Evolutionary conservation across 2,113 vertebrate genomes (phyloP).

Genomic region (Synodontis membranacea): DNA sequence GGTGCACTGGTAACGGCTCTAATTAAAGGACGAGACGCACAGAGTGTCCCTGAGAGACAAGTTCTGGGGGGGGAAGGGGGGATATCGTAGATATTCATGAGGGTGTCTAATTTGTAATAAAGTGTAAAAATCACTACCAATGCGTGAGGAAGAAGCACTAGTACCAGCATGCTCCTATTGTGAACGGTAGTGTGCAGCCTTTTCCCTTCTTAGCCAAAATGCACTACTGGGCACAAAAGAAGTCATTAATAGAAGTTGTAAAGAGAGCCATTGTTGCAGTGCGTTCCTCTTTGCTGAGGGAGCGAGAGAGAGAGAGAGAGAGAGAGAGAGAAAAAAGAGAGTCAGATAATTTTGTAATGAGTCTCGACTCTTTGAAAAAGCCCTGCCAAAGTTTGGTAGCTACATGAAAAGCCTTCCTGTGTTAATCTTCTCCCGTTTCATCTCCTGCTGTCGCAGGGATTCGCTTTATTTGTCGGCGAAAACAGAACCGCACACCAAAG

Average conservation of each 20-base stretch:
- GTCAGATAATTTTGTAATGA: conserved; percentile 36
- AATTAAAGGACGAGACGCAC: conserved; percentile 62
- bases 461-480: not conserved
- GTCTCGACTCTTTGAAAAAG: conserved; percentile 21
- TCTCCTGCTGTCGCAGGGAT: conserved; percentile 44
- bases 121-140: conserved; percentile 55
- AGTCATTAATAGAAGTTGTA: conserved; percentile 50
- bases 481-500: conserved; percentile 8
- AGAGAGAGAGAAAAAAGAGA: conserved; percentile 1
- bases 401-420: conserved; percentile 19
- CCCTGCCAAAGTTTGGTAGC: conserved; percentile 33
- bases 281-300: conserved; percentile 43
- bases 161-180: conserved; percentile 26
- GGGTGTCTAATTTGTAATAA: conserved; percentile 71
- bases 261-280: conserved; percentile 43
- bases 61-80: conserved; percentile 35
- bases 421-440: conserved; percentile 22
- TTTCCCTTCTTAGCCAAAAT: conserved; percentile 54
- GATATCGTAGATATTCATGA: conserved; percentile 70
- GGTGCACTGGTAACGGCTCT: conserved; percentile 69
- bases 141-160: conserved; percentile 42
- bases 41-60: conserved; percentile 53
- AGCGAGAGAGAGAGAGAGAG: not conserved
- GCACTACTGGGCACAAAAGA: conserved; percentile 52
- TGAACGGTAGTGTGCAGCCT: conserved; percentile 50